A percentile compares a stretch with the other conserved stretches of the same genome.
phyloP scores from a whole-genome alignment of 2,888 invertebrate genomes.

The Mesochorus sp. region DNA sequence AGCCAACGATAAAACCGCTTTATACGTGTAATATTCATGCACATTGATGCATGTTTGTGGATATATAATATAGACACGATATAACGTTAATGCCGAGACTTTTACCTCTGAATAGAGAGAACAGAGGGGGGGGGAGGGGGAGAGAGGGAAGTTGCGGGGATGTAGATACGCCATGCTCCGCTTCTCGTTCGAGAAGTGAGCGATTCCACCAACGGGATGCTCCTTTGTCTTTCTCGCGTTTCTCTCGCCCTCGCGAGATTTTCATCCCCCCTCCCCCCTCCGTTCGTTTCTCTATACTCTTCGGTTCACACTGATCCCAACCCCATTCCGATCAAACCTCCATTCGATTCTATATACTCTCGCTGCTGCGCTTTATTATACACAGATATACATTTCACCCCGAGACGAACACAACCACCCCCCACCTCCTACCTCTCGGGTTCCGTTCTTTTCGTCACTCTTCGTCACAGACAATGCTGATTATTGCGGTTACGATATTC shows the following conservation, averaged over 20 bases:
- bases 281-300: neutral
- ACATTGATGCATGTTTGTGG: neutral
- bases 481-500: conserved; percentile 50
- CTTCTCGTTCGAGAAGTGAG: conserved; percentile 71
- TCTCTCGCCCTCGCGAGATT: conserved; percentile 64
- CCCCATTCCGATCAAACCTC: conserved; percentile 47
- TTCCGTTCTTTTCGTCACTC: conserved; percentile 41
- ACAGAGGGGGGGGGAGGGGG: conserved; percentile 23
- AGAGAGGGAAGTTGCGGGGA: conserved; percentile 67
- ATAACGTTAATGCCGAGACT: conserved; percentile 59
- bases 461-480: conserved; percentile 56
- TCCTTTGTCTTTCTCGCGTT: conserved; percentile 79
- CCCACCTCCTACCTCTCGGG: conserved; percentile 13
- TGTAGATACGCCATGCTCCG: conserved; percentile 81
- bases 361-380: conserved; percentile 30
- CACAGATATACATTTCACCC: no score
- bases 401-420: conserved; percentile 26
- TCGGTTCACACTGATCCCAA: conserved; percentile 47
- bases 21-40: no score
- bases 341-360: conserved; percentile 48
- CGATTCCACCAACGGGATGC: conserved; percentile 78
- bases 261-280: conserved; percentile 26
- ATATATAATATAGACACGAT: conserved; percentile 9
- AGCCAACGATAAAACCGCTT: no score
- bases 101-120: conserved; percentile 65